Evolutionary conservation across 2,888 invertebrate species (phyloP).

Genomic region (Bembecia ichneumoniformis): DNA sequence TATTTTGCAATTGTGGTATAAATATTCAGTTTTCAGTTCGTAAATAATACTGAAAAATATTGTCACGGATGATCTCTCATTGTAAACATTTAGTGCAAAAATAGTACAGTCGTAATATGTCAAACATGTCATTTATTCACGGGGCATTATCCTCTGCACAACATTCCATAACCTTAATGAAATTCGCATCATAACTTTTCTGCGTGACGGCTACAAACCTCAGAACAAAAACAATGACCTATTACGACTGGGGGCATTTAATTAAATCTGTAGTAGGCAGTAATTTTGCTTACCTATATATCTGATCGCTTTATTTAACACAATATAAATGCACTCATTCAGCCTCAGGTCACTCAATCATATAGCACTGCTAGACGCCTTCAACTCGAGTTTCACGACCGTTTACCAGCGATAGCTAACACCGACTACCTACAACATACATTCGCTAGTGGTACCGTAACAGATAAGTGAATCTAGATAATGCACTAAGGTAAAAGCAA

Average conservation of each 20-base stretch:
- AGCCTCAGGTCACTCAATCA: slow-evolving; percentile 17
- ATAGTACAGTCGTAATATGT: too few relatives aligned
- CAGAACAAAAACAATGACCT: not conserved
- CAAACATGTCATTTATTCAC: too few relatives aligned
- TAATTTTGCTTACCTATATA: not conserved
- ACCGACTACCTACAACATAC: slow-evolving; percentile 45
- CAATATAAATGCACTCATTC: not conserved
- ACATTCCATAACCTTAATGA: not conserved
- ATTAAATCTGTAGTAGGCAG: too few relatives aligned
- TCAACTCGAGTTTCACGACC: slow-evolving; percentile 26
- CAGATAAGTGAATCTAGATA: slow-evolving; percentile 64
- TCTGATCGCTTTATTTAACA: too few relatives aligned
- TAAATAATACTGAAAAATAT: too few relatives aligned
- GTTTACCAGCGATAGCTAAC: slow-evolving; percentile 36
- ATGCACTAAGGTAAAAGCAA: slow-evolving; percentile 47
- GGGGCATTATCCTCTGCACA: too few relatives aligned
- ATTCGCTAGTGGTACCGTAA: slow-evolving; percentile 27
- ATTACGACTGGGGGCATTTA: not conserved
- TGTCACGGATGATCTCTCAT: too few relatives aligned
- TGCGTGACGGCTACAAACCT: not conserved
- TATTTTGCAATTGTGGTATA: too few relatives aligned
- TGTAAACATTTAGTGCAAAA: too few relatives aligned
- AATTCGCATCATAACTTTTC: not conserved
- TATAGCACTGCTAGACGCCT: slow-evolving; percentile 20
- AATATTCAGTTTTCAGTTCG: too few relatives aligned